Evolutionary conservation across 2,888 invertebrate species (phyloP).

Genomic region (Meloe dianella): DNA sequence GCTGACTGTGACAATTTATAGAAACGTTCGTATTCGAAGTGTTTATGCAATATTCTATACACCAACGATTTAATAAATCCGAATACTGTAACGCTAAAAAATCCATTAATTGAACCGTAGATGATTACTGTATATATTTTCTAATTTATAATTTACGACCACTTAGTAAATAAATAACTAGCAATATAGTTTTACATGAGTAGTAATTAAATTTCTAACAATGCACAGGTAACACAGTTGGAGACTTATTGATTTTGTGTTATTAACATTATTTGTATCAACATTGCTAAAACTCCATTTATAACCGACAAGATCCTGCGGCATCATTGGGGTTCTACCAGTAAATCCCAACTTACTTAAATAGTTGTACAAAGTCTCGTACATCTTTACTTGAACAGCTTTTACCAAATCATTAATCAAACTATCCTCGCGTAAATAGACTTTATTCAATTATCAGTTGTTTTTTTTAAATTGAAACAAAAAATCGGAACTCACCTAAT

Average conservation of each 20-base stretch:
- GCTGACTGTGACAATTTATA: background rate
- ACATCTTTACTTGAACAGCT: constrained; percentile 12
- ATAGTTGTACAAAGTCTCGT: constrained; percentile 20
- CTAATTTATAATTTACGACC: background rate
- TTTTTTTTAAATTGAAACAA: constrained; percentile 15
- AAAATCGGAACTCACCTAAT: constrained; percentile 72
- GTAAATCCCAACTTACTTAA: constrained; percentile 18
- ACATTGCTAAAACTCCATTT: constrained; percentile 12
- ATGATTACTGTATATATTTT: no score
- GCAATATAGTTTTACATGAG: background rate
- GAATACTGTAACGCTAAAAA: background rate
- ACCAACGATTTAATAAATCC: constrained; percentile 21
- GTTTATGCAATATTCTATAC: constrained; percentile 27
- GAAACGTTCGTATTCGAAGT: constrained; percentile 14
- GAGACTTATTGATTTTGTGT: constrained; percentile 7
- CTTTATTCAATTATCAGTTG: constrained; percentile 11
- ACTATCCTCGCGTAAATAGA: constrained; percentile 19
- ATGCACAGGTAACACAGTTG: constrained; percentile 11
- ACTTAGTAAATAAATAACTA: no score
- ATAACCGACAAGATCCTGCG: constrained; percentile 15
- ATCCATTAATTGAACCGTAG: no score
- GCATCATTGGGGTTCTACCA: background rate
- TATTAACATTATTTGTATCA: constrained; percentile 11
- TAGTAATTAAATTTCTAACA: background rate
- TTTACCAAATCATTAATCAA: constrained; percentile 28